These are phyloP conservation scores for Hippoglossus stenolepis DNA, from an alignment of 2,113 vertebrate genomes.

Conservation along the genomic window DNA sequence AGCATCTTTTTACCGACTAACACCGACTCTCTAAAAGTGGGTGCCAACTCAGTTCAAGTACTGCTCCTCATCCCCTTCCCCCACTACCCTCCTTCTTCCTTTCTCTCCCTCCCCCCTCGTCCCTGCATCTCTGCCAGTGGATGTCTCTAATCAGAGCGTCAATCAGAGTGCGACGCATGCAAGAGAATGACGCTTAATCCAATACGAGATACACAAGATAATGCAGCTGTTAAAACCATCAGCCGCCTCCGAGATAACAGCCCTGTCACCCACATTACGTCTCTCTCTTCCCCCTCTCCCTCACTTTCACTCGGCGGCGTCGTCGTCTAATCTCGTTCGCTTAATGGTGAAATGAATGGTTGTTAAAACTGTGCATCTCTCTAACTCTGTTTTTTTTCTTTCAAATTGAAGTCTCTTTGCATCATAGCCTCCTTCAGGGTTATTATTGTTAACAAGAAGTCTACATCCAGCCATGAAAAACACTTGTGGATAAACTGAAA, in stretches of 20 bases:
- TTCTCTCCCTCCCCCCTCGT: background rate
- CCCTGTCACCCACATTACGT: conserved; percentile 67
- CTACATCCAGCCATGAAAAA: conserved; percentile 40
- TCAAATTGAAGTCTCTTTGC: conserved; percentile 51
- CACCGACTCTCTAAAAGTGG: background rate
- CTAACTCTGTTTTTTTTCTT: conserved; percentile 6
- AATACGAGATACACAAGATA: conserved; percentile 76
- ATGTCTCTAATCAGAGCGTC: conserved; percentile 77
- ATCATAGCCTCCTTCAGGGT: conserved; percentile 56
- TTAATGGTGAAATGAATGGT: conserved; percentile 62
- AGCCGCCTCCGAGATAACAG: conserved; percentile 71
- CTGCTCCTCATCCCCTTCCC: background rate
- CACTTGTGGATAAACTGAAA: conserved; percentile 26
- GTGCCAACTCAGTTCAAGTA: conserved; percentile 2
- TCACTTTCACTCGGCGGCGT: conserved; percentile 33
- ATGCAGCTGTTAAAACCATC: conserved; percentile 75
- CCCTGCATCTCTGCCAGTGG: conserved; percentile 47
- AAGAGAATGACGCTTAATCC: conserved; percentile 76
- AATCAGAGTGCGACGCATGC: conserved; percentile 62
- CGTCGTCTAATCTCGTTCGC: conserved; percentile 37
- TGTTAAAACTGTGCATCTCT: conserved; percentile 64
- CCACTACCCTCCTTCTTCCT: background rate
- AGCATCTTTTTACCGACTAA: too few species aligned
- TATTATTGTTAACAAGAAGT: conserved; percentile 56
- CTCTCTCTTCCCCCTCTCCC: conserved; percentile 24